These are phyloP conservation scores for Rhynchonycteris naso DNA, from an alignment of 2,797 vertebrate genomes.

Conservation along the genomic window DNA sequence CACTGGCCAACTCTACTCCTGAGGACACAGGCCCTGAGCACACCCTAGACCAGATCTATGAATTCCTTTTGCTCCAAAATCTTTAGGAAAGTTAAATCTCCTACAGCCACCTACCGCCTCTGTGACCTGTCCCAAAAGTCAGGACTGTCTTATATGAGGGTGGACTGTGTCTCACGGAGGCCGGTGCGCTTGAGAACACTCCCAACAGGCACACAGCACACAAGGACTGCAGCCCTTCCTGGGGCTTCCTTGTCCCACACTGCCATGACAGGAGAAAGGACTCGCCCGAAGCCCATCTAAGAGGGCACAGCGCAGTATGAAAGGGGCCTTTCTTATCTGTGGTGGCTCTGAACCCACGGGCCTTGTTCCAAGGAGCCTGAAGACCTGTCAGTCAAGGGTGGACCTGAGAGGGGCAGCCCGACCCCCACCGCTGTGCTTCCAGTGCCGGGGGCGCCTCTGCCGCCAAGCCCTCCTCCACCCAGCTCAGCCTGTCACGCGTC, in stretches of 20 bases:
- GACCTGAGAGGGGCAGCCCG: fast-evolving
- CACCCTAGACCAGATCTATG: not conserved
- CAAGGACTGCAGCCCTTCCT: fast-evolving
- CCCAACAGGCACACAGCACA: not conserved
- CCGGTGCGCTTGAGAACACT: not conserved
- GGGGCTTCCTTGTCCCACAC: not conserved
- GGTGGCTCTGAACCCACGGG: not conserved
- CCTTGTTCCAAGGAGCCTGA: not conserved
- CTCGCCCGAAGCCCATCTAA: no score
- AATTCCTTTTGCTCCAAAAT: not conserved
- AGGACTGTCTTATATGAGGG: not conserved
- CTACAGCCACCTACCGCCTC: not conserved
- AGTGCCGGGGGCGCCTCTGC: not conserved
- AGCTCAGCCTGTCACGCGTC: not conserved
- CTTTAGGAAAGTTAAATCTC: not conserved
- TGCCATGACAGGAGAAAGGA: not conserved
- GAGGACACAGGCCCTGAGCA: not conserved
- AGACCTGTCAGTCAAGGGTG: not conserved
- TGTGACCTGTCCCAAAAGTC: not conserved
- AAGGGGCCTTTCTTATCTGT: not conserved
- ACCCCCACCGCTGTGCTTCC: fast-evolving
- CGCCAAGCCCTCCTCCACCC: not conserved
- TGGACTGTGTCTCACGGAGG: fast-evolving
- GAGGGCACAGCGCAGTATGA: not conserved
- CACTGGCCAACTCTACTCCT: not conserved